A percentile compares a stretch with the other conserved stretches of the same genome.
These are phyloP conservation scores for Erinaceus europaeus DNA, from an alignment of 2,113 vertebrate genomes.

Conservation along the genomic window DNA sequence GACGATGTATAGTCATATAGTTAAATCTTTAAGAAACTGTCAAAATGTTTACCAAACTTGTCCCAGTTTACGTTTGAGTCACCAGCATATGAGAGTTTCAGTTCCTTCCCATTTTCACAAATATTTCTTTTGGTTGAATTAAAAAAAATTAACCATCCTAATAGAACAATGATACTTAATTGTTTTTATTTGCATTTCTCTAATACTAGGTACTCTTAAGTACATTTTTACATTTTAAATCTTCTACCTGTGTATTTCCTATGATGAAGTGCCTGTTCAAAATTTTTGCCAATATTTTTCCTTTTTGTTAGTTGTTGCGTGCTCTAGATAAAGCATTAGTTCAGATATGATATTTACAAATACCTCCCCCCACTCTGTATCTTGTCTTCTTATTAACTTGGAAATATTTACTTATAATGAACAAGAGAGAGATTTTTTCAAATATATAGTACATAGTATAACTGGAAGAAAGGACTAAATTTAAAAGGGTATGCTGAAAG, in stretches of 20 bases:
- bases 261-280: neutral
- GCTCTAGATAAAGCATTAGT: neutral
- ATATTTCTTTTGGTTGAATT: neutral
- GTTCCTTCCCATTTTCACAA: neutral
- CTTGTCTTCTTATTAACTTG: neutral
- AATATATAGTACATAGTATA: too few relatives aligned
- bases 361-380: neutral
- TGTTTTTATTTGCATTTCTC: neutral
- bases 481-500: too few relatives aligned
- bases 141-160: neutral
- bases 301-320: neutral
- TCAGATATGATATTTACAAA: neutral
- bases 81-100: neutral
- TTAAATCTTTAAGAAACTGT: conserved; percentile 7
- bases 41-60: neutral
- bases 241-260: neutral
- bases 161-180: neutral
- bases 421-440: too few relatives aligned
- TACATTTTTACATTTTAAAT: neutral
- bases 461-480: too few relatives aligned
- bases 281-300: neutral
- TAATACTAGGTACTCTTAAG: neutral
- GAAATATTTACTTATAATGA: too few relatives aligned
- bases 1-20: neutral
- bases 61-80: neutral